Percentiles rank a stretch among this genome's conserved stretches.
Conservation (phyloP, 2,797 vertebrate genomes). For the Poecilia gillii region DNA sequence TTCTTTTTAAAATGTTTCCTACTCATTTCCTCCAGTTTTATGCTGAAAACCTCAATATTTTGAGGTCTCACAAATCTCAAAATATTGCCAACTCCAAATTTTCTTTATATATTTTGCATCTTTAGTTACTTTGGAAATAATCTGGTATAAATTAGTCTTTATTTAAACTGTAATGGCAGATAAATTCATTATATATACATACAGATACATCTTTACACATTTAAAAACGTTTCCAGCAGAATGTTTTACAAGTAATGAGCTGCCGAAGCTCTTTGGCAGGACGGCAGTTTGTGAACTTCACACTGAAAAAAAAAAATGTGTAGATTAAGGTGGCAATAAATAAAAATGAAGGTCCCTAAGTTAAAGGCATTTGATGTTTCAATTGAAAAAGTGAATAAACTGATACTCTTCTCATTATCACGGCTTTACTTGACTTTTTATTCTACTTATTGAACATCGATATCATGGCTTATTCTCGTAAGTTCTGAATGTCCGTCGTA, state of each 20-base stretch:
- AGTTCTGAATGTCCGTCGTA: too few species aligned
- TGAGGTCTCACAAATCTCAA: not conserved
- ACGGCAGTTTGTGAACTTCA: not conserved
- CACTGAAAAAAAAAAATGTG: not conserved
- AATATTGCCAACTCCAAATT: not conserved
- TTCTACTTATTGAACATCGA: too few species aligned
- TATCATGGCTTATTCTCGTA: too few species aligned
- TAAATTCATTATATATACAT: not conserved
- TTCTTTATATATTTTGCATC: not conserved
- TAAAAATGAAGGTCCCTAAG: not conserved
- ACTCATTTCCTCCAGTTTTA: not conserved
- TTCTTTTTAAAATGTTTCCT: not conserved
- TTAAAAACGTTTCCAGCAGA: not conserved
- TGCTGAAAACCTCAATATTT: not conserved
- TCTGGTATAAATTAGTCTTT: constrained; percentile 15
- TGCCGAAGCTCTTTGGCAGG: not conserved
- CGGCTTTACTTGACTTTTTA: too few species aligned
- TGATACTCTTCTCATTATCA: not conserved
- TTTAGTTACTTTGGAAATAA: not conserved
- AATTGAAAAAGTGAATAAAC: not conserved
- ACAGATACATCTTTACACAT: constrained; percentile 2
- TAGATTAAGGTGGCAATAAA: not conserved
- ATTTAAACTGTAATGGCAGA: constrained; percentile 25
- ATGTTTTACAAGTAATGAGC: not conserved
- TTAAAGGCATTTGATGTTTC: not conserved